A percentile compares a stretch with the other conserved stretches of the same genome.
Evolutionary conservation across 2,113 vertebrate genomes (phyloP).

Genomic region (Petrocephalus zakoni): DNA sequence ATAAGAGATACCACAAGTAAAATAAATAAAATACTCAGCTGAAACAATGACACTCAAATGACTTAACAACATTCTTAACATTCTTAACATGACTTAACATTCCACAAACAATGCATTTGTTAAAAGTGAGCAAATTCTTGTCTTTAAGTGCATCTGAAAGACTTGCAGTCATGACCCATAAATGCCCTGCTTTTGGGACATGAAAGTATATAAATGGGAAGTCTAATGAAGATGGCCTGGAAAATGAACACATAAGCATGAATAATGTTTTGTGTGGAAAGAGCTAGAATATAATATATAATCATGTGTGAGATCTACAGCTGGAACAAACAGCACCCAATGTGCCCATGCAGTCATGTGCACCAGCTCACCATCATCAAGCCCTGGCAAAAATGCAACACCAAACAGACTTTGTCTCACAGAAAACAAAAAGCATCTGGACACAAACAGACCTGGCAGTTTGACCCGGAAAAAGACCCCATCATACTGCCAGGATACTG

Average conservation of each 20-base stretch:
- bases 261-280: neutral
- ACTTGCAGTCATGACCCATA: neutral
- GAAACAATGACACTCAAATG: neutral
- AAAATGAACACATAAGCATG: neutral
- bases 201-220: neutral
- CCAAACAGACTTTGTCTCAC: neutral
- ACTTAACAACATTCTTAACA: too few relatives aligned
- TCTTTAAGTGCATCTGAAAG: too few relatives aligned
- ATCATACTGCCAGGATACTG: neutral
- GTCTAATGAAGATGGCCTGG: neutral
- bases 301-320: neutral
- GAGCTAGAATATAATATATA: too few relatives aligned
- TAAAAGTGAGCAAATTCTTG: too few relatives aligned
- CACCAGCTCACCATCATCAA: neutral
- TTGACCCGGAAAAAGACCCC: neutral
- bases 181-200: neutral
- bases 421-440: neutral
- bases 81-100: too few relatives aligned
- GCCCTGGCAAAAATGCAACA: neutral
- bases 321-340: neutral
- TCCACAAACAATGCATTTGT: neutral
- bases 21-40: neutral
- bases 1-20: neutral
- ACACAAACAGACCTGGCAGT: neutral
- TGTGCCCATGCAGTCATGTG: too few relatives aligned